phyloP scores from a whole-genome alignment of 2,888 invertebrate species.

The Deilephila elpenor region DNA sequence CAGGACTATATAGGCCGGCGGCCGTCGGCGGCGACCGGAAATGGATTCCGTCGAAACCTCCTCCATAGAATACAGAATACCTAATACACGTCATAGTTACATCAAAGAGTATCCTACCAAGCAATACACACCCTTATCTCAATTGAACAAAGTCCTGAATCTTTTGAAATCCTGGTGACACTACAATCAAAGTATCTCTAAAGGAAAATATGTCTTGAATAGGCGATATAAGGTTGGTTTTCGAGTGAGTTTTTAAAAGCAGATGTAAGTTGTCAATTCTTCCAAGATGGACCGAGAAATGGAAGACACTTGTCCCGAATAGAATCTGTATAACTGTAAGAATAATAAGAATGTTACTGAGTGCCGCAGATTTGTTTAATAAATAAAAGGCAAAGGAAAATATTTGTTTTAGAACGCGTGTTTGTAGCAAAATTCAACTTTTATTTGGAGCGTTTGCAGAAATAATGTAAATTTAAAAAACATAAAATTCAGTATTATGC shows the following conservation, averaged over 20 bases:
- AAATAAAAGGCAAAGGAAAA: constrained; percentile 4
- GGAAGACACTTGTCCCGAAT: constrained; percentile 44
- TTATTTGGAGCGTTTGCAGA: no score
- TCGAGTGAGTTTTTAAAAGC: neutral
- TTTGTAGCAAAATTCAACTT: neutral
- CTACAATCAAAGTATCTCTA: neutral
- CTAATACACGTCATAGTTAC: constrained; percentile 46
- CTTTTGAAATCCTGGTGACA: neutral
- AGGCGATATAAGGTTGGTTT: neutral
- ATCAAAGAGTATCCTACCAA: constrained; percentile 25
- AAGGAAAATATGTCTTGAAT: constrained; percentile 30
- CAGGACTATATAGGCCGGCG: constrained; percentile 17
- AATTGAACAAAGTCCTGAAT: neutral
- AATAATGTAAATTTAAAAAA: no score
- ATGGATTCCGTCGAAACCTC: constrained; percentile 53
- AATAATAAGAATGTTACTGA: constrained; percentile 11
- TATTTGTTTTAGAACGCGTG: neutral
- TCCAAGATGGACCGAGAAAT: constrained; percentile 43
- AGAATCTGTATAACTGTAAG: constrained; percentile 34
- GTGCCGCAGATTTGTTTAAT: constrained; percentile 1
- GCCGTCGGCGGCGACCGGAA: constrained; percentile 46
- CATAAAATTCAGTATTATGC: no score
- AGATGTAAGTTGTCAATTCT: constrained; percentile 36
- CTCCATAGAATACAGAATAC: constrained; percentile 49
- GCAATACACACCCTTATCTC: constrained; percentile 2